phyloP scores from a whole-genome alignment of 2,888 invertebrate species.

The Esperia sulphurella region DNA sequence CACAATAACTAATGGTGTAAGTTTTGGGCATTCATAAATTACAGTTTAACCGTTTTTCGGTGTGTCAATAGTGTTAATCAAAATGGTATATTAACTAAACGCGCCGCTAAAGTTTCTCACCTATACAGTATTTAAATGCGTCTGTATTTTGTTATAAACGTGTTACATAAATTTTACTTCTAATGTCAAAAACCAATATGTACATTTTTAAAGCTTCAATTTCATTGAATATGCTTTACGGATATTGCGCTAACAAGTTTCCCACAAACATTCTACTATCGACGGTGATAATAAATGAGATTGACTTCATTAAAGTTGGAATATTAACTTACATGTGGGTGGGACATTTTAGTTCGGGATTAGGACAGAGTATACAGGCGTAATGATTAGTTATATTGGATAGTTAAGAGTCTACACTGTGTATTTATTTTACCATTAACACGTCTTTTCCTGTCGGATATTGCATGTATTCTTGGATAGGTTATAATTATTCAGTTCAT shows the following conservation, averaged over 20 bases:
- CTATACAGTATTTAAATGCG: too few species aligned
- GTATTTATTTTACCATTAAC: constrained; percentile 2
- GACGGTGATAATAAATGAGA: constrained; percentile 48
- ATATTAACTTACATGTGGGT: constrained; percentile 54
- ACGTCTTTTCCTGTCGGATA: not conserved
- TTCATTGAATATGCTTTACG: constrained; percentile 7
- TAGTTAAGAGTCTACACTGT: constrained; percentile 2
- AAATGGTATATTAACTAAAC: too few species aligned
- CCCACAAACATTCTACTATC: constrained; percentile 51
- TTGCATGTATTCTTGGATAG: not conserved
- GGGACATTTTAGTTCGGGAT: constrained; percentile 29
- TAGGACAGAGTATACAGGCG: constrained; percentile 14
- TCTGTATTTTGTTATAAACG: too few species aligned
- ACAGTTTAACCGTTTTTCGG: too few species aligned
- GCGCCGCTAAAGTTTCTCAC: not conserved
- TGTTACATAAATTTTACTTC: not conserved
- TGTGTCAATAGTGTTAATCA: too few species aligned
- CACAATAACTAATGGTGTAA: too few species aligned
- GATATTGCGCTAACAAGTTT: constrained; percentile 38
- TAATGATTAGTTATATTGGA: constrained; percentile 24
- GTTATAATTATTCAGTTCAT: not conserved
- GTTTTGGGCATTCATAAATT: too few species aligned
- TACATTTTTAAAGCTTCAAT: constrained; percentile 1
- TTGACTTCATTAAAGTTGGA: constrained; percentile 49
- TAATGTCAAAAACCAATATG: not conserved